Evolutionary conservation across 2,113 vertebrate genomes (phyloP).

Genomic region (Rutilus rutilus): DNA sequence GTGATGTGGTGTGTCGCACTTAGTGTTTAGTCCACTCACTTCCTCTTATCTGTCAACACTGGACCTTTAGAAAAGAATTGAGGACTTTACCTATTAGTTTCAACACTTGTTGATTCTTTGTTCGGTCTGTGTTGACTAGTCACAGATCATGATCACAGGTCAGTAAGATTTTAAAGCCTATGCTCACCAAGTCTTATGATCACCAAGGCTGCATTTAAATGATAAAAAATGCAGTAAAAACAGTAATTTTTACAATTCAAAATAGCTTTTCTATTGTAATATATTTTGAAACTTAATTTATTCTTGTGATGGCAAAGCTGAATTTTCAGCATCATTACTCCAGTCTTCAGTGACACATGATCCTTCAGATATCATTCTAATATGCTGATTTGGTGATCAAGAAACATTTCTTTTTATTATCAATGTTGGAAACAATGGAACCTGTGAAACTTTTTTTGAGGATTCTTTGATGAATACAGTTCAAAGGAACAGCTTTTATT

Average conservation of each 20-base stretch:
- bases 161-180: neutral
- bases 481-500: neutral
- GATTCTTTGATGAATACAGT: neutral
- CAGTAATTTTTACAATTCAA: neutral
- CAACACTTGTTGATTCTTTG: too few relatives aligned
- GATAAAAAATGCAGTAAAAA: neutral
- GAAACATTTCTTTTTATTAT: neutral
- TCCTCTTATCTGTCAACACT: neutral
- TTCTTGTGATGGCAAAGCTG: neutral
- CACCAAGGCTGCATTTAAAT: neutral
- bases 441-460: too few relatives aligned
- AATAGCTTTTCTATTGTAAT: neutral
- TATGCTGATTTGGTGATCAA: neutral
- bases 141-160: neutral
- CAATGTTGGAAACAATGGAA: neutral
- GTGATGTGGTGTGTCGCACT: neutral
- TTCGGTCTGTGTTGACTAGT: neutral
- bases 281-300: neutral
- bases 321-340: neutral
- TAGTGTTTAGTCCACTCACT: neutral
- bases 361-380: neutral
- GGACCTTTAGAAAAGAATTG: neutral
- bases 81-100: neutral
- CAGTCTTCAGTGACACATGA: neutral
- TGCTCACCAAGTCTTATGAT: neutral